phyloP scores from a whole-genome alignment of 1,140 invertebrate genomes.

The Trissolcus basalis region DNA sequence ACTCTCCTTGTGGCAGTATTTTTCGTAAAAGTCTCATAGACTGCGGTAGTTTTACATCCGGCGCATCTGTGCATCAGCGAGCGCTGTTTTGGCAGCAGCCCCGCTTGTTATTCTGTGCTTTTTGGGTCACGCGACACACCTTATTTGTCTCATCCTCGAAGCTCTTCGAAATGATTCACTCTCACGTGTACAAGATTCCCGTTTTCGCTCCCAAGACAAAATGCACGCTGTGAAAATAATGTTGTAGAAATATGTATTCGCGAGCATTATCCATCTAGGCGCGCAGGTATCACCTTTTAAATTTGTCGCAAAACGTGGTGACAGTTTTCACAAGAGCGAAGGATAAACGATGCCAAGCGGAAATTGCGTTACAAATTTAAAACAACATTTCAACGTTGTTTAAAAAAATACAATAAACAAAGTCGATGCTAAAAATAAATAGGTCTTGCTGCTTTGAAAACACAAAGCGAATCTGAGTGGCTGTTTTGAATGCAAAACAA shows the following conservation, averaged over 20 bases:
- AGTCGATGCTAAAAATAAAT: too few relatives aligned
- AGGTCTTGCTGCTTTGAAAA: too few relatives aligned
- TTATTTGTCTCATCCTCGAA: slow-evolving; percentile 25
- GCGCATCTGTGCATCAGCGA: slow-evolving; percentile 71
- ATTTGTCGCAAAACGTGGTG: background rate
- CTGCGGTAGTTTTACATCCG: slow-evolving; percentile 66
- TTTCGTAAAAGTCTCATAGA: slow-evolving; percentile 42
- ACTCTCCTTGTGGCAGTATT: slow-evolving; percentile 18
- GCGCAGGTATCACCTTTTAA: slow-evolving; percentile 7
- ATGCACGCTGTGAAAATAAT: slow-evolving; percentile 18
- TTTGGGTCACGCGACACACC: slow-evolving; percentile 46
- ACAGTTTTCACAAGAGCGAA: background rate
- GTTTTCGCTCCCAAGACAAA: slow-evolving; percentile 11
- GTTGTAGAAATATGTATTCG: slow-evolving; percentile 38
- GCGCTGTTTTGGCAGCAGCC: slow-evolving; percentile 61
- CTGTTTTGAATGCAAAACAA: too few relatives aligned
- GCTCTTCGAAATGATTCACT: slow-evolving; percentile 49
- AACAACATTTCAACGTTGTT: too few relatives aligned
- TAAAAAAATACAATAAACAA: too few relatives aligned
- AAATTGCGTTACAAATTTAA: background rate
- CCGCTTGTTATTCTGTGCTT: slow-evolving; percentile 55
- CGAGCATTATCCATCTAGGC: slow-evolving; percentile 45
- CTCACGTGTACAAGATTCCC: slow-evolving; percentile 24
- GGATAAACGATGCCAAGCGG: background rate
- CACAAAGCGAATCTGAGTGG: too few relatives aligned